Conservation (phyloP, 92 coral and sea anemone species). For the Epizoanthus stellaris region DNA sequence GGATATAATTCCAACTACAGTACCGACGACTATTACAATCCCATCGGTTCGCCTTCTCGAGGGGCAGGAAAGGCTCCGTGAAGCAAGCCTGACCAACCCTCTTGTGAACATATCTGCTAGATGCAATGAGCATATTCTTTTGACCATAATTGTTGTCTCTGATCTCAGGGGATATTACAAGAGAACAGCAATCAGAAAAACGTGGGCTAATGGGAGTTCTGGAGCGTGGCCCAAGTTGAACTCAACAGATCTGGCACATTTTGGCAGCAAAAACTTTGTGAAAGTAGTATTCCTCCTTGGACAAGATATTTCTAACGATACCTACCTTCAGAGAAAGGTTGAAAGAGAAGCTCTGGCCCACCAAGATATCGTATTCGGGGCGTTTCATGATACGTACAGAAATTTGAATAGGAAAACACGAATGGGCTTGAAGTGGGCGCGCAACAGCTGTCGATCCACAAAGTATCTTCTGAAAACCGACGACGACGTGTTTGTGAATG, state of each 20-base stretch:
- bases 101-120: background rate
- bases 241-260: background rate
- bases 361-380: conserved; percentile 5
- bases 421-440: conserved; percentile 16
- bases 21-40: background rate
- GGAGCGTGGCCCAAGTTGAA: background rate
- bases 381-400: background rate
- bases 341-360: background rate
- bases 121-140: background rate
- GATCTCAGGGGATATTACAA: background rate
- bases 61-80: background rate
- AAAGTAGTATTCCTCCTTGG: conserved; percentile 10
- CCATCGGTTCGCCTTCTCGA: background rate
- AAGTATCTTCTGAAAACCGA: too few species aligned
- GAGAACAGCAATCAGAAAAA: background rate
- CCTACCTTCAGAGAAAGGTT: background rate
- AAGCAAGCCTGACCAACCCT: background rate
- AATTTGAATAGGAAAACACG: background rate
- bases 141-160: background rate
- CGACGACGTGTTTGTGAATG: too few species aligned
- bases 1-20: background rate
- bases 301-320: background rate
- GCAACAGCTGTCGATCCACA: background rate
- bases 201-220: background rate
- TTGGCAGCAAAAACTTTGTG: background rate